Base-by-base conservation (phyloP, 2,113 vertebrate species). In the Uria lomvia region DNA sequence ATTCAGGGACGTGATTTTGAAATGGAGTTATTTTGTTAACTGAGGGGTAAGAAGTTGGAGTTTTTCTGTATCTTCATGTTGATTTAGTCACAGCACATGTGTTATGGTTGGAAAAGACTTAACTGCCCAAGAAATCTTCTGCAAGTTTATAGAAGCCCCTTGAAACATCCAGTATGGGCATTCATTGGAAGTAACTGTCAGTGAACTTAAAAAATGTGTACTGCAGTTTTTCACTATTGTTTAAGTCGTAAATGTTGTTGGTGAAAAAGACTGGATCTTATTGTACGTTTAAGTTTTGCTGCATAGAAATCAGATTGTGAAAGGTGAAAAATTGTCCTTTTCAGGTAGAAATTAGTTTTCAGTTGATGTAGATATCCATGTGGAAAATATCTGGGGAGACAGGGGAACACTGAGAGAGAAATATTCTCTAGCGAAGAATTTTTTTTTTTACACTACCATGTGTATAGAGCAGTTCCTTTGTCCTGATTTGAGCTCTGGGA, bases 401-500 rank as follows among this genome's bases (percentile, higher is more conserved):
- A 20, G 36, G 29, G 21, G 4, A 77, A 60, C 6, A 38, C 38
- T 5, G 55, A 40, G 40, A 66, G 42, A 71, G 27, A 55, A 52
- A 6, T 56, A 43, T n/a, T 90, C 8, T 49, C 5, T 34, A 2
- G 15, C 0, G 0, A 21, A 45, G 12, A 52, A 12, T 29, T 11
- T 15, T 21, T 32, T 21, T 38, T 68, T 63, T 63, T 59, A 12
- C 47, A n/a, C 15, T 58, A 27, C 12, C 5, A 2, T 21, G 8
- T 62, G 12, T 79, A 9, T 83, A 53, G 40, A 74, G 22, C 8
- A 12, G 7, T 40, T 87, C 15, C n/a, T 87, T 76, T 77, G 22
- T 42, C 34, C 30, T 77, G 16, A 45, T 34, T 76, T 36, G 27
- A 72, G 29, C 16, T 68, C 6, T 23, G 73, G 76, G 32, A 32